Evolutionary conservation across 2,888 invertebrate genomes (phyloP).

Genomic region (Orthosia incerta): DNA sequence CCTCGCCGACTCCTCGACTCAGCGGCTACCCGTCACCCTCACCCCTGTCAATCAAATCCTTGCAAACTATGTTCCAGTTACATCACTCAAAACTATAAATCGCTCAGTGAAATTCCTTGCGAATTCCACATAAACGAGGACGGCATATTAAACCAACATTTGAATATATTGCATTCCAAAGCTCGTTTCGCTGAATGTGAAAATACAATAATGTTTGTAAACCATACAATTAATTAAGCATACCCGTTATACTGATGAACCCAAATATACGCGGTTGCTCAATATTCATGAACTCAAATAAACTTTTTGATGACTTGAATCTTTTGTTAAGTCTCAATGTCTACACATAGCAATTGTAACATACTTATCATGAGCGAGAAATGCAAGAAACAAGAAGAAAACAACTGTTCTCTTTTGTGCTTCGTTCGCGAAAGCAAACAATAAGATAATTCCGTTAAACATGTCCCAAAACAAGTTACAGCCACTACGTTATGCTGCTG

Average conservation of each 20-base stretch:
- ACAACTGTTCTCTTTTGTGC: slow-evolving; percentile 65
- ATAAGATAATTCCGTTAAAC: slow-evolving; percentile 74
- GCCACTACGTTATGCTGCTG: slow-evolving; percentile 75
- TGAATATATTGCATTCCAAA: slow-evolving; percentile 46
- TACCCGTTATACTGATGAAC: slow-evolving; percentile 2
- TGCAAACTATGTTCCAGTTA: slow-evolving; percentile 77
- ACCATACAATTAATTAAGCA: slow-evolving; percentile 14
- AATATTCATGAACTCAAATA: slow-evolving; percentile 16
- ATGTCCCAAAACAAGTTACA: slow-evolving; percentile 76
- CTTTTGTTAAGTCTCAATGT: slow-evolving; percentile 43
- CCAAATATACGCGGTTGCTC: slow-evolving; percentile 9
- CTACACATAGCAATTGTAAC: slow-evolving; percentile 41
- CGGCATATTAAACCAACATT: slow-evolving; percentile 49
- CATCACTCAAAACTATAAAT: slow-evolving; percentile 70
- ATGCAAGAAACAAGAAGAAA: slow-evolving; percentile 61
- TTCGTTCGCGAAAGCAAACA: slow-evolving; percentile 71
- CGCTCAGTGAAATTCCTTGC: slow-evolving; percentile 50
- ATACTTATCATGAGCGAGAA: slow-evolving; percentile 58
- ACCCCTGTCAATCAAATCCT: slow-evolving; percentile 83
- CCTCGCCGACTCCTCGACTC: slow-evolving; percentile 49
- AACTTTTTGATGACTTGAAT: slow-evolving; percentile 35
- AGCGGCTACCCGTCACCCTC: slow-evolving; percentile 51
- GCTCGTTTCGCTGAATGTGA: slow-evolving; percentile 14
- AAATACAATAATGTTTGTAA: slow-evolving; percentile 16
- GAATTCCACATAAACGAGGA: slow-evolving; percentile 48